A percentile compares a stretch with the other conserved stretches of the same genome.
These are phyloP conservation scores for Chrysaora quinquecirrha DNA, from an alignment of 30 jellyfish, hydroid and myxozoan genomes.

Conservation along the genomic window DNA sequence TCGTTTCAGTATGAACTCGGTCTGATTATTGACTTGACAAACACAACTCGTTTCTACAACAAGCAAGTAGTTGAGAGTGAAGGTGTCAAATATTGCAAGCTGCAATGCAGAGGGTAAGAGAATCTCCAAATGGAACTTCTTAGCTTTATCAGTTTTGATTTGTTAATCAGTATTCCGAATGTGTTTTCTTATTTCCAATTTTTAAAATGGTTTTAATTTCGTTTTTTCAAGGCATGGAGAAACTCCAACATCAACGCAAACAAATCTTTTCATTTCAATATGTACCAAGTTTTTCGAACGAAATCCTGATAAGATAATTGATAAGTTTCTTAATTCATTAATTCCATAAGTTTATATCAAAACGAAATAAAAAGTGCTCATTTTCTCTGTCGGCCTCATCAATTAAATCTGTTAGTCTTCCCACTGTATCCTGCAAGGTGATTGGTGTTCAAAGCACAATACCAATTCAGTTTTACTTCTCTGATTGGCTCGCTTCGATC, in stretches of 20 bases:
- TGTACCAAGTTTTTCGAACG: slow-evolving; percentile 71
- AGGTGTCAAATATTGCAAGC: slow-evolving; percentile 75
- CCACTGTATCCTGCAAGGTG: too few species aligned
- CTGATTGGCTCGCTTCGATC: too few species aligned
- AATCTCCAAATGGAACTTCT: neutral
- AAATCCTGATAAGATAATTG: slow-evolving; percentile 89
- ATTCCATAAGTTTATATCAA: too few species aligned
- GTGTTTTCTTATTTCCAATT: too few species aligned
- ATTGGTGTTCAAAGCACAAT: too few species aligned
- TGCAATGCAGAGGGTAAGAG: slow-evolving; percentile 92
- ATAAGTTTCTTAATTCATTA: slow-evolving; percentile 74
- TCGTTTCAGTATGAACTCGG: slow-evolving; percentile 88
- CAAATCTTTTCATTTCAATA: slow-evolving; percentile 64
- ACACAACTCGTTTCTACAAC: slow-evolving; percentile 86
- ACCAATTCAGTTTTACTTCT: too few species aligned
- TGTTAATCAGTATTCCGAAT: too few species aligned
- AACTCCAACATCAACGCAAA: slow-evolving; percentile 89
- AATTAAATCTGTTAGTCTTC: too few species aligned
- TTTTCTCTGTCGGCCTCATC: too few species aligned
- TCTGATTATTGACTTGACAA: slow-evolving; percentile 84
- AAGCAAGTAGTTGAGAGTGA: slow-evolving; percentile 39
- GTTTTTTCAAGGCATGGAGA: slow-evolving; percentile 98
- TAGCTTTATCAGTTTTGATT: neutral
- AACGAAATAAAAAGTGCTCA: too few species aligned
- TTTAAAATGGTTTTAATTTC: too few species aligned